These are phyloP conservation scores for Tinamus major DNA, from an alignment of 2,797 vertebrate species.

Conservation along the genomic window DNA sequence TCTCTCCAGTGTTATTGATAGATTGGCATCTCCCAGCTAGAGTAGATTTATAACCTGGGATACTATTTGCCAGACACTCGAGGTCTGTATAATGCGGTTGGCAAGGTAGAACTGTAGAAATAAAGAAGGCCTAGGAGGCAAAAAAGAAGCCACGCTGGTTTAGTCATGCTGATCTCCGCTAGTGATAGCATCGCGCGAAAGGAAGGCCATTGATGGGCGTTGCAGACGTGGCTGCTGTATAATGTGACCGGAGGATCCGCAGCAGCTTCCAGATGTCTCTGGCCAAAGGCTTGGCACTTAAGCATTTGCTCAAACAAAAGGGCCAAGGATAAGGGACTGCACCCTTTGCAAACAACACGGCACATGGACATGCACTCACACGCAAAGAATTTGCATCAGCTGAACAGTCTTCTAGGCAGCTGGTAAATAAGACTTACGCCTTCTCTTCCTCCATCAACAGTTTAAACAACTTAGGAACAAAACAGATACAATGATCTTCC, in stretches of 20 bases:
- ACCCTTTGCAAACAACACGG: constrained; percentile 59
- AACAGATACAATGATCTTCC: constrained; percentile 18
- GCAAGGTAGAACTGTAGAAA: not conserved
- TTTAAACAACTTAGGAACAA: constrained; percentile 42
- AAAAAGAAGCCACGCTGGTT: not conserved
- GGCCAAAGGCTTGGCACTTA: constrained; percentile 66
- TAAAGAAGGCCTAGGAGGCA: not conserved
- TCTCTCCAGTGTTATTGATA: not conserved
- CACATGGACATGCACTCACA: constrained; percentile 67
- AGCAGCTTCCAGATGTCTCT: constrained; percentile 60
- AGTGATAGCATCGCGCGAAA: not conserved
- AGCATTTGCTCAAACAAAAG: constrained; percentile 68
- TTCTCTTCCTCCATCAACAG: constrained; percentile 62
- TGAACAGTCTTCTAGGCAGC: constrained; percentile 61
- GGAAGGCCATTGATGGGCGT: not conserved
- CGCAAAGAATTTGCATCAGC: constrained; percentile 59
- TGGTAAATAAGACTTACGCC: constrained; percentile 61
- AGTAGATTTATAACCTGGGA: not conserved
- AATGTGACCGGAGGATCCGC: not conserved
- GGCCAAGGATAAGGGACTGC: constrained; percentile 70
- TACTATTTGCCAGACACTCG: fast-evolving
- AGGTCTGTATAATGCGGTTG: not conserved
- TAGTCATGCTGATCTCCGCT: not conserved
- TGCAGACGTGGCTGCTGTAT: not conserved
- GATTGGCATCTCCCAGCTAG: not conserved